phyloP scores from a whole-genome alignment of 2,797 vertebrate species.

The Mastacembelus armatus region DNA sequence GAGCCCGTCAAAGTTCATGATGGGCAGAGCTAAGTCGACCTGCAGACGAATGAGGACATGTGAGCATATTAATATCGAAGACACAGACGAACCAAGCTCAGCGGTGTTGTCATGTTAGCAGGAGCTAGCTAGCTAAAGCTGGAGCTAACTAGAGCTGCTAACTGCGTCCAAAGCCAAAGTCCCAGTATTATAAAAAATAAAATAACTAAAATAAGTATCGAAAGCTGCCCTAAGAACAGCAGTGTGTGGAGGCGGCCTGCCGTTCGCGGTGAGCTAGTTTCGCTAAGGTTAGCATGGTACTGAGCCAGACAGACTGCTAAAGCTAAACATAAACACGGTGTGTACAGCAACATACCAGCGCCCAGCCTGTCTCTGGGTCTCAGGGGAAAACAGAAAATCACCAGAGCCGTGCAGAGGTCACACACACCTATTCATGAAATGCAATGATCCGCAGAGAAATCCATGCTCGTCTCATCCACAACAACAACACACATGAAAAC shows the following conservation, averaged over 20 bases:
- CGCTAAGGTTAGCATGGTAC: slow-evolving; percentile 33
- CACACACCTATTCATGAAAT: slow-evolving; percentile 53
- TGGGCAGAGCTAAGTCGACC: slow-evolving; percentile 57
- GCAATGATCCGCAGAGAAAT: neutral
- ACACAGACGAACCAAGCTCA: neutral
- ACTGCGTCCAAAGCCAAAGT: rapidly evolving
- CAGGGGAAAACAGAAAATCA: no score
- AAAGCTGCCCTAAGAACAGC: rapidly evolving
- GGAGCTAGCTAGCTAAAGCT: neutral
- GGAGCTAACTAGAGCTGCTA: neutral
- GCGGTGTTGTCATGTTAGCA: neutral
- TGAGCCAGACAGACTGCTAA: neutral
- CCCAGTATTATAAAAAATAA: no score
- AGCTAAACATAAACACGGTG: neutral
- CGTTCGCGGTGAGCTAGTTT: neutral
- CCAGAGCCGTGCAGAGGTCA: no score
- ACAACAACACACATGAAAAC: slow-evolving; percentile 67
- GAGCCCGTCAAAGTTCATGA: slow-evolving; percentile 95
- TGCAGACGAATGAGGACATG: slow-evolving; percentile 25
- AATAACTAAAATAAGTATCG: neutral
- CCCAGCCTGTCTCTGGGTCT: no score
- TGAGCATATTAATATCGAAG: neutral
- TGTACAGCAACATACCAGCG: no score
- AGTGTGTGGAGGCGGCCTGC: neutral
- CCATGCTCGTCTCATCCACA: slow-evolving; percentile 73